Evolutionary conservation across 2,797 vertebrate species (phyloP), one percentile per base, ranked within the genome.

Genomic region (Enteromius afrohamiltoni): DNA sequence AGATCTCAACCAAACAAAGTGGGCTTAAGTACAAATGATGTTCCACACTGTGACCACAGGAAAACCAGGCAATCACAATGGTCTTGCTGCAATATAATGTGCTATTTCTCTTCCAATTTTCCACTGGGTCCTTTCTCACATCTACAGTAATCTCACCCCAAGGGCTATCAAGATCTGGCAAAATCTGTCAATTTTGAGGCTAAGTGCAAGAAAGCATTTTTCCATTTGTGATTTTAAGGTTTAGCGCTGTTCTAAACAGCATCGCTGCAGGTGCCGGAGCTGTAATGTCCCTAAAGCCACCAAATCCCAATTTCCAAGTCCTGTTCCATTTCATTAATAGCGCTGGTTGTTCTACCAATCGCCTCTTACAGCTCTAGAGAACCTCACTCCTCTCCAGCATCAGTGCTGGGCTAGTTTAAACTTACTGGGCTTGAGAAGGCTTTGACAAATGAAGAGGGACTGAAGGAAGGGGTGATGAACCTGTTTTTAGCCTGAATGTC

Each of bases 401-500:
- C 26, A 45, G 79, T 45, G 17, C 49, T 49, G 55, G 14, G 58
- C 40, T 31, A 34, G 17, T 84, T 77, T 85, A 51, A 49, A 79
- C 55, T 37, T 71, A 6, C 62, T 19, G 13, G 75, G 23, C 80
- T 81, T 73, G 74, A 86, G 85, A 84, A 51, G 53, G 51, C 40
- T 73, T 68, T 89, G 85, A 85, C 75, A 85, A 88, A 88, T 10
- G 29, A 77, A 79, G 45, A 42, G 83, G 82, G 83, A 81, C 40
- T 79, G 65, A 53, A 83, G 76, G 17, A 70, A 76, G 68, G 82
- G 53, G 82, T 53, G 60, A 55, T 78, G 34, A 84, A 85, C 80
- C 81, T 45, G 85, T 71, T 87, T 88, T 85, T 80, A 86, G 82
- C 69, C 42, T 70, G 58, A 86, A 86, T 49, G 45, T 85, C 79